Base-by-base conservation (phyloP, 2,797 vertebrate species). In the Zonotrichia albicollis region DNA sequence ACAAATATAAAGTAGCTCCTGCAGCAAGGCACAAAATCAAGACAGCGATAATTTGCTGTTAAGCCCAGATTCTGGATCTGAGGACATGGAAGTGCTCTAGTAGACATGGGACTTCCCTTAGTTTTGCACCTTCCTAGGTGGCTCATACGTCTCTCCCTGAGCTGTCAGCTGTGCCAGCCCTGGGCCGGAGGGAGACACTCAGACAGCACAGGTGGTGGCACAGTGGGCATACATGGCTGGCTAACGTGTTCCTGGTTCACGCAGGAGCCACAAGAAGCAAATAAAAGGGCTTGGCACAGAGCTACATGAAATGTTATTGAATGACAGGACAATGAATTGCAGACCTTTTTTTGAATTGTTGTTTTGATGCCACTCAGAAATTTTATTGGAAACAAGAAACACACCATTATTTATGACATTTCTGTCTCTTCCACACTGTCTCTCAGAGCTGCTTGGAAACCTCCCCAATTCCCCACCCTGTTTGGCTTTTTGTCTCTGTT, bases 391-490 rank as follows among this genome's bases (percentile, higher is more conserved):
- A 42, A 32, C 43, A 84, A 18, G 27, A 70, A 57, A 58, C 20
- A 50, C 2, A 26, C 4, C n/a, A 34, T 46, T 66, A 29, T 34
- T 82, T 45, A 65, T 51, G 27, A 46, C 13, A 61, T 67, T 79
- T 76, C 57, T 78, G 5, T 70, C 32, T 80, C 61, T 77, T 51
- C 43, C 36, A 65, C 0, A 1, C 32, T 7, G 3, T 61, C 32
- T 73, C 40, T 67, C 57, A 68, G 53, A 71, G 60, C 45, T 67
- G 42, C 60, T 73, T 92, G 91, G 80, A 84, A 93, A 60, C 17
- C 11, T 73, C 43, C 32, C 74, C 74, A 82, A 38, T 17, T 94
- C 53, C 62, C 67, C 55, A 67, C 67, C 27, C 67, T 27, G 4
- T 38, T 50, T 76, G 64, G 80, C 67, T 82, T 89, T 74, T 70